Percentiles rank a stretch among this genome's conserved stretches.
phyloP scores from a whole-genome alignment of 30 jellyfish, hydroid and myxozoan species.

The Hydractinia symbiolongicarpus region DNA sequence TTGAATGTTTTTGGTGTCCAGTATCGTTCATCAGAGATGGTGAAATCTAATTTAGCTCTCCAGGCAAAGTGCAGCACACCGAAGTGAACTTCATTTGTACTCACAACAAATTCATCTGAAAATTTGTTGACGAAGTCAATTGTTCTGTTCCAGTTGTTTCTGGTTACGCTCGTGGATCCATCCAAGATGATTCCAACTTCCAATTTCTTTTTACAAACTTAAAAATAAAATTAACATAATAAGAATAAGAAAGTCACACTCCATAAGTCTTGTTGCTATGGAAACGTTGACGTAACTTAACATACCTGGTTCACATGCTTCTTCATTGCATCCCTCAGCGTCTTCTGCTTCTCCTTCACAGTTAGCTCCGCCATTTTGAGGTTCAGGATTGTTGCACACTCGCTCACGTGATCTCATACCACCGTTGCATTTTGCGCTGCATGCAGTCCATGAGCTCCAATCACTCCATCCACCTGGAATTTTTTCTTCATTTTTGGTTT shows the following conservation, averaged over 20 bases:
- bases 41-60: conserved; percentile 44
- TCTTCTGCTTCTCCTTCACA: conserved; percentile 66
- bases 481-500: conserved; percentile 8
- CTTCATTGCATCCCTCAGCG: conserved; percentile 37
- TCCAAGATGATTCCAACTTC: conserved; percentile 75
- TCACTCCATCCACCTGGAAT: conserved; percentile 54
- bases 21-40: conserved; percentile 14
- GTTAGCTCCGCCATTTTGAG: conserved; percentile 60
- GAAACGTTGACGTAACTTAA: too few relatives aligned
- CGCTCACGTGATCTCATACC: conserved; percentile 47
- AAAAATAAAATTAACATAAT: not conserved
- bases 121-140: conserved; percentile 39
- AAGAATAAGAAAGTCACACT: not conserved
- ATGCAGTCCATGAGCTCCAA: conserved; percentile 57
- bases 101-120: conserved; percentile 35
- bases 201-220: conserved; percentile 55
- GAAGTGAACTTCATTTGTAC: conserved; percentile 52
- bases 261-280: not conserved
- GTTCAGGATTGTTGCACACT: conserved; percentile 60
- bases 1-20: not conserved
- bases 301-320: conserved; percentile 51
- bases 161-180: conserved; percentile 62
- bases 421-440: conserved; percentile 64
- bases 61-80: conserved; percentile 64
- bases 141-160: conserved; percentile 39